These are phyloP conservation scores for Sussaba pulchella DNA, from an alignment of 2,888 invertebrate genomes.

Conservation along the genomic window DNA sequence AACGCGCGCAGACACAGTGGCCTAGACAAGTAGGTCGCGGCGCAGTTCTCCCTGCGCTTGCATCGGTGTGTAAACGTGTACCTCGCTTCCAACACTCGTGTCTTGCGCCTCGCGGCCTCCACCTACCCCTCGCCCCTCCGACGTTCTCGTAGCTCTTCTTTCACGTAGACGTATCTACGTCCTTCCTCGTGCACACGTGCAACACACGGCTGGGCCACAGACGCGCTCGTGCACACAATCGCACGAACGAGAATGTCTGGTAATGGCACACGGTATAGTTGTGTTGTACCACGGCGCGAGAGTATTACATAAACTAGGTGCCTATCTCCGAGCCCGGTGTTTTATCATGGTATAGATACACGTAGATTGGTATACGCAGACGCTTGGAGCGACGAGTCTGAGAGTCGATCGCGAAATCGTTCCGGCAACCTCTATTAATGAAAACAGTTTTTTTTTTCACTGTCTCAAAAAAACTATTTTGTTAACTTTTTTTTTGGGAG, in stretches of 20 bases:
- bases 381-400: constrained; percentile 46
- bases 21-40: constrained; percentile 83
- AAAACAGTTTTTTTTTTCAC: background rate
- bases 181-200: constrained; percentile 46
- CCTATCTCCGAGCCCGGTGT: constrained; percentile 70
- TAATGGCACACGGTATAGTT: constrained; percentile 54
- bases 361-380: constrained; percentile 1
- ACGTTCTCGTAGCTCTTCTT: constrained; percentile 47
- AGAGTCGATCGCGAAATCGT: constrained; percentile 45
- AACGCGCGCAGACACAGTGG: constrained; percentile 75
- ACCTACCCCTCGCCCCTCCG: constrained; percentile 45
- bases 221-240: constrained; percentile 45
- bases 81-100: constrained; percentile 19
- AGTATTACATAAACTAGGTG: constrained; percentile 78
- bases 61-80: constrained; percentile 56
- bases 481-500: too few relatives aligned
- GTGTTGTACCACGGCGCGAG: constrained; percentile 56
- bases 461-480: background rate
- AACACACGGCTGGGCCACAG: constrained; percentile 29
- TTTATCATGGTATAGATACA: constrained; percentile 56
- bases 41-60: constrained; percentile 79
- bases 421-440: constrained; percentile 12
- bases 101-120: constrained; percentile 42
- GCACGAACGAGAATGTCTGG: constrained; percentile 52
- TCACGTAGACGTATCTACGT: constrained; percentile 41